Percentiles rank a stretch among this genome's conserved stretches.
Conservation (phyloP, 1,140 invertebrate genomes). For the Eurosta solidaginis region DNA sequence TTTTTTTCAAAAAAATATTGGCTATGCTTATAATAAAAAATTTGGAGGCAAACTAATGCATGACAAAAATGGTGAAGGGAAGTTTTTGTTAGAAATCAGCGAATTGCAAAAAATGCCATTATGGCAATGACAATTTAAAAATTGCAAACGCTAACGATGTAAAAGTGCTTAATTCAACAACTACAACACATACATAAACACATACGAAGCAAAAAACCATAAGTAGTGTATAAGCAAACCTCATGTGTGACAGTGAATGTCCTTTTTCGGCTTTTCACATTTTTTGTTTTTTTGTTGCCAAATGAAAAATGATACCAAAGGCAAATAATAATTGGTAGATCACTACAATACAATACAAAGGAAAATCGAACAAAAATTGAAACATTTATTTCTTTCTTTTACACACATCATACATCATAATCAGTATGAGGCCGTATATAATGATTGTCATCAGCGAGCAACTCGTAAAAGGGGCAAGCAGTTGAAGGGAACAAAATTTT, state of each 20-base stretch:
- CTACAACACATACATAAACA: no score
- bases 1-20: neutral
- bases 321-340: conserved; percentile 9
- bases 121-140: conserved; percentile 22
- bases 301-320: conserved; percentile 6
- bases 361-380: neutral
- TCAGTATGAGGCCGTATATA: conserved; percentile 35
- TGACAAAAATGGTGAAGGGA: neutral
- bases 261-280: neutral
- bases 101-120: neutral
- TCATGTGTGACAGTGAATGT: conserved; percentile 16
- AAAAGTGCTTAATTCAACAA: neutral
- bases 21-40: neutral
- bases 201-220: no score
- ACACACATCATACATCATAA: conserved; percentile 53
- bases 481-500: no score
- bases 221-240: neutral
- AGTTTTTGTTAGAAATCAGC: neutral
- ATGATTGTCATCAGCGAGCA: conserved; percentile 17
- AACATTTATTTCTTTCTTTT: conserved; percentile 2
- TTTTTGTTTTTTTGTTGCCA: neutral
- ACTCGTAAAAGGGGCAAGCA: neutral
- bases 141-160: neutral
- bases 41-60: neutral
- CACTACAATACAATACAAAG: neutral